Evolutionary conservation across 2,888 invertebrate genomes (phyloP).

Genomic region (Cabera pusaria): DNA sequence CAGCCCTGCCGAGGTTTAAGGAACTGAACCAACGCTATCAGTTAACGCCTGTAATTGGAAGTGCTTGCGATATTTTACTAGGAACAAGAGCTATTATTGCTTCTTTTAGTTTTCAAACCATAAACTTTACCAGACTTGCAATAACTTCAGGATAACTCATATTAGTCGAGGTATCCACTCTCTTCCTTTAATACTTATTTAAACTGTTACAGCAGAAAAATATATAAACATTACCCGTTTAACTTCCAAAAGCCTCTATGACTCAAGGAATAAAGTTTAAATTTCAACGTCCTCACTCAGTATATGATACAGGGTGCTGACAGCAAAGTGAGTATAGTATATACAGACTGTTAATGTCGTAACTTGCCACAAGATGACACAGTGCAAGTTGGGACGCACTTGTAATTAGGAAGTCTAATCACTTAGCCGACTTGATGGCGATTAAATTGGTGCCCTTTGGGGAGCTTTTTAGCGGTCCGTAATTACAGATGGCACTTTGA

Average conservation of each 20-base stretch:
- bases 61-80: constrained; percentile 4
- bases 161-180: too few species aligned
- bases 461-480: constrained; percentile 15
- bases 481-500: constrained; percentile 5
- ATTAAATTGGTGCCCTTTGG: constrained; percentile 22
- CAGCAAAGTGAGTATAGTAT: background rate
- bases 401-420: constrained; percentile 40
- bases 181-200: too few species aligned
- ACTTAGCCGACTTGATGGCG: constrained; percentile 28
- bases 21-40: constrained; percentile 18
- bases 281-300: too few species aligned
- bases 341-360: constrained; percentile 34
- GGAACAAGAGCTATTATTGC: too few species aligned
- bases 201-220: too few species aligned
- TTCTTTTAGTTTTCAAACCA: too few species aligned
- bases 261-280: too few species aligned
- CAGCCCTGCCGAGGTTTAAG: constrained; percentile 22
- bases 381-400: constrained; percentile 16
- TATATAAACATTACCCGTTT: too few species aligned
- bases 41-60: constrained; percentile 29
- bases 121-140: too few species aligned
- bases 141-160: too few species aligned
- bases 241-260: too few species aligned
- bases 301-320: too few species aligned
- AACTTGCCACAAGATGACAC: constrained; percentile 30